A percentile compares a stretch with the other conserved stretches of the same genome.
phyloP scores from a whole-genome alignment of 2,113 vertebrate genomes.

The Vicugna pacos region DNA sequence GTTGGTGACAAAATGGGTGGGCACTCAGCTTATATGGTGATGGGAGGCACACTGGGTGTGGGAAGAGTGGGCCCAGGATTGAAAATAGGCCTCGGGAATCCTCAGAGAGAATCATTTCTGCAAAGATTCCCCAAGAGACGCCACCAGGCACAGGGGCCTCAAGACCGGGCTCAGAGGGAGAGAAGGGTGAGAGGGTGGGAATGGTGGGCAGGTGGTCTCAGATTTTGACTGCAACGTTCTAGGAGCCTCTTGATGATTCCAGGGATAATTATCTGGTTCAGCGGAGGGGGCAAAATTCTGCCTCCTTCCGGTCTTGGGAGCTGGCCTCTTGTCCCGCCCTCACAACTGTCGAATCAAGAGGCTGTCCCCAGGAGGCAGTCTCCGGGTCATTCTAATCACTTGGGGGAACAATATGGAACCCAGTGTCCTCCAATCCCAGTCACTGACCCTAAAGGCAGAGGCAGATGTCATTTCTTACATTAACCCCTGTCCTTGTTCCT shows the following conservation, averaged over 20 bases:
- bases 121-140: not conserved
- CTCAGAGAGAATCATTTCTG: not conserved
- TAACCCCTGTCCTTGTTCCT: not conserved
- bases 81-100: slow-evolving; percentile 54
- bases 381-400: not conserved
- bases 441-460: not conserved
- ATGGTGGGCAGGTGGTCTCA: not conserved
- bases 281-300: not conserved
- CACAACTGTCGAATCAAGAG: not conserved
- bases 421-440: not conserved
- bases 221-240: not conserved
- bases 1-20: not conserved
- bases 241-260: not conserved
- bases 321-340: not conserved
- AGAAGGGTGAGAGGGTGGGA: not conserved
- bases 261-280: not conserved
- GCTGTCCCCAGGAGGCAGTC: not conserved
- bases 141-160: not conserved
- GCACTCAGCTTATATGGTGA: not conserved
- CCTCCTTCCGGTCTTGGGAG: not conserved
- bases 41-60: not conserved
- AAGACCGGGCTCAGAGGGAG: not conserved
- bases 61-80: slow-evolving; percentile 18
- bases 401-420: not conserved
- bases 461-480: not conserved